Evolutionary conservation across 2,888 invertebrate genomes (phyloP), one percentile per base, ranked within the genome.

Genomic region (Xanthia togata): DNA sequence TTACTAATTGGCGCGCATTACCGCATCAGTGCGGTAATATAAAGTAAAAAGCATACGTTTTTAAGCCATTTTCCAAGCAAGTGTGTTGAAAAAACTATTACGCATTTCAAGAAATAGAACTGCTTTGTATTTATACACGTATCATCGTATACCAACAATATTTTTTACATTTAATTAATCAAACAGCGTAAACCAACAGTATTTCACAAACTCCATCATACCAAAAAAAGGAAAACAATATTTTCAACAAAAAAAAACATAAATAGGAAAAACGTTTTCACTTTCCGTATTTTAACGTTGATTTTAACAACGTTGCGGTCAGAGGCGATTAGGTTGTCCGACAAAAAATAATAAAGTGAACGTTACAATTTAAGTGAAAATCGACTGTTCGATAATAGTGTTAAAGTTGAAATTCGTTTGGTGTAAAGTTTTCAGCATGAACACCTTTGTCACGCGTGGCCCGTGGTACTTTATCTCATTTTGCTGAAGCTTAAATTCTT

Each of bases 401-500:
- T 67, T 85, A 81, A 63, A 75, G 87, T 74, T 70, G 71, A 76
- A 77, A 74, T 60, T 87, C 50, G 41, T 79, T 70, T 26, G 70
- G 1, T 60, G 63, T 63, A 60, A 64, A 62, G 11, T 47, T 84
- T 78, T 78, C 62, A 78, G 70, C 76, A 26, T 78, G 79, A 63
- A 57, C 84, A 85, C 83, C 85, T 89, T 78, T 84, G 84, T 85
- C 87, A 88, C 88, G 85, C 84, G 84, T 88, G 85, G 85, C 77
- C 79, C 72, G 78, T 82, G 74, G 79, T 83, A 81, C 70, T 85
- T 89, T 89, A 91, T 90, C 87, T 89, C 86, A 88, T 91, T 90
- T 88, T 83, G 85, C 81, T 81, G 82, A 81, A 82, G 88, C 87
- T 89, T 84, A 88, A 89, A 90, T 87, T 91, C 87, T 90, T 89